A percentile compares a stretch with the other conserved stretches of the same genome.
phyloP scores from a whole-genome alignment of 2,113 vertebrate genomes.

The Rafetus swinhoei region DNA sequence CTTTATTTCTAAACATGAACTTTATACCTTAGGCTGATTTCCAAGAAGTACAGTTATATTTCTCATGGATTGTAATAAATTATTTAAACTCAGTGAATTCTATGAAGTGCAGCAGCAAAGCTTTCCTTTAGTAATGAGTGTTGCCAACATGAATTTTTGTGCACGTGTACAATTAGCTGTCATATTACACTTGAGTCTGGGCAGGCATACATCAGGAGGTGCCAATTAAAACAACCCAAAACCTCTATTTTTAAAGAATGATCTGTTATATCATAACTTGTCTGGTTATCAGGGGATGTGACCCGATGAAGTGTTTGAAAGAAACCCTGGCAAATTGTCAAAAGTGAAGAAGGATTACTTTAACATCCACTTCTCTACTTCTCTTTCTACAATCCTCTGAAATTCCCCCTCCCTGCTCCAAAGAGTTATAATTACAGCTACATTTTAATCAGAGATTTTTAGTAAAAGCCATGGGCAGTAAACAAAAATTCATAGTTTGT shows the following conservation, averaged over 20 bases:
- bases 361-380: not conserved
- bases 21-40: too few species aligned
- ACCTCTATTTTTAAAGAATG: not conserved
- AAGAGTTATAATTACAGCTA: not conserved
- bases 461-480: too few species aligned
- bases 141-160: not conserved
- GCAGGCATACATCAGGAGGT: not conserved
- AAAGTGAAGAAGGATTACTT: not conserved
- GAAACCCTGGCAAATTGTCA: not conserved
- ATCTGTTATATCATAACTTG: not conserved
- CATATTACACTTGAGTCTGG: rapidly evolving
- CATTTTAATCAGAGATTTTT: too few species aligned
- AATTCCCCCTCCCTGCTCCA: not conserved
- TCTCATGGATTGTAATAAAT: not conserved
- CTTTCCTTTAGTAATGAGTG: not conserved
- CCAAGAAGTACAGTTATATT: not conserved
- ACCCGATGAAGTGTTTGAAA: not conserved
- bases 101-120: not conserved
- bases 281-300: not conserved
- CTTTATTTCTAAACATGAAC: not conserved
- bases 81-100: not conserved
- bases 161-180: not conserved
- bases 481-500: too few species aligned
- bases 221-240: not conserved
- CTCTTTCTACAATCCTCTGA: not conserved